A percentile compares a stretch with the other conserved stretches of the same genome.
These are phyloP conservation scores for Hirudo medicinalis DNA, from an alignment of 1,140 invertebrate species.

Conservation along the genomic window DNA sequence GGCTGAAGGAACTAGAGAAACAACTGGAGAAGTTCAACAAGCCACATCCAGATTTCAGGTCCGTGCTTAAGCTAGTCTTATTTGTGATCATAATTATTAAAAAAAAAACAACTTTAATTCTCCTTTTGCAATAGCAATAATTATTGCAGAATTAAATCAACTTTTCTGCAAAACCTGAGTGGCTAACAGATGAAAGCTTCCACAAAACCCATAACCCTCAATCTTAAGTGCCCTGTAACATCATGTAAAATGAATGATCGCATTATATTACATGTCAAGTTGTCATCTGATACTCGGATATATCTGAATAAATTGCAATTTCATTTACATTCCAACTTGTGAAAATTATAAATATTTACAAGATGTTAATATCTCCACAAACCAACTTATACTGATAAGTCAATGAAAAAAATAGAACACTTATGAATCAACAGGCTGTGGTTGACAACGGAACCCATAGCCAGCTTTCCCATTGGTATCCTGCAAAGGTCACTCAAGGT, in stretches of 20 bases:
- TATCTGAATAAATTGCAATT: background rate
- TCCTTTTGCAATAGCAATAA: background rate
- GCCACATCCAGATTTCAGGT: slow-evolving; percentile 70
- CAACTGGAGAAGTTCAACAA: slow-evolving; percentile 59
- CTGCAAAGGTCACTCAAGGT: slow-evolving; percentile 70
- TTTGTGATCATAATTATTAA: slow-evolving; percentile 1
- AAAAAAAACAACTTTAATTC: background rate
- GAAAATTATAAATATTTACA: too few relatives aligned
- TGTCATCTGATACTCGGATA: too few relatives aligned
- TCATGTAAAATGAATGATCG: too few relatives aligned
- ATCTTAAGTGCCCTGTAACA: too few relatives aligned
- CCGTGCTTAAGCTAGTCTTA: background rate
- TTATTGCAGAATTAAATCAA: background rate
- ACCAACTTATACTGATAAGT: too few relatives aligned
- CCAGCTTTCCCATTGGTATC: slow-evolving; percentile 72
- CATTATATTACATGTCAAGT: background rate
- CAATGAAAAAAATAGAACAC: too few relatives aligned
- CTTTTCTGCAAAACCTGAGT: too few relatives aligned
- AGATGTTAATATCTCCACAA: too few relatives aligned
- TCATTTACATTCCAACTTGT: background rate
- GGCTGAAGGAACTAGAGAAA: slow-evolving; percentile 66
- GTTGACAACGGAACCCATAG: slow-evolving; percentile 74
- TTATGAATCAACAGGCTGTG: slow-evolving; percentile 47
- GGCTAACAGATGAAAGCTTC: too few relatives aligned
- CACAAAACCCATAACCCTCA: too few relatives aligned